A percentile compares a stretch with the other conserved stretches of the same genome.
phyloP scores from a whole-genome alignment of 2,113 vertebrate species.

The Tichodroma muraria region DNA sequence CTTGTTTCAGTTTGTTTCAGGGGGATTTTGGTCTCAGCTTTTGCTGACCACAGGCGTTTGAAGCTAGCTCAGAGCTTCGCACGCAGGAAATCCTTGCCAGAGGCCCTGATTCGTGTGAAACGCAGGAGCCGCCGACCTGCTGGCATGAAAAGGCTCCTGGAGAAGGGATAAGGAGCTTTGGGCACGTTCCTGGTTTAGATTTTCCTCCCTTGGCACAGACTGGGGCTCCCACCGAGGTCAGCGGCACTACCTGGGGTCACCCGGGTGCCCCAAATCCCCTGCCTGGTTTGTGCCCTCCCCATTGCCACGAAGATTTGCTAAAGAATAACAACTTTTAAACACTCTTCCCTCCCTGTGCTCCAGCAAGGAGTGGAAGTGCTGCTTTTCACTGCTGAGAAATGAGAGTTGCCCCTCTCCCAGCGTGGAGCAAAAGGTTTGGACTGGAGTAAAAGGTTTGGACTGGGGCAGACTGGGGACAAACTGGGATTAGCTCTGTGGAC shows the following conservation, averaged over 20 bases:
- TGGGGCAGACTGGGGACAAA: not conserved
- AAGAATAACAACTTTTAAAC: not conserved
- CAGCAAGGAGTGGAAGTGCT: not conserved
- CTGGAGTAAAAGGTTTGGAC: not conserved
- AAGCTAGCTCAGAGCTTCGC: not conserved
- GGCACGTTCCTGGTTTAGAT: not conserved
- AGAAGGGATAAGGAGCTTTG: not conserved
- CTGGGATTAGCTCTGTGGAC: too few species aligned
- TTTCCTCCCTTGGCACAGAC: not conserved
- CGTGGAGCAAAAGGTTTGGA: not conserved
- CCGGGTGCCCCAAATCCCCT: not conserved
- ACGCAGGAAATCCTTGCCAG: not conserved
- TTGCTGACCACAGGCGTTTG: not conserved
- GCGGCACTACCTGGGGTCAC: accelerated
- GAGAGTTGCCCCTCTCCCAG: not conserved
- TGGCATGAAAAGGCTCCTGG: not conserved
- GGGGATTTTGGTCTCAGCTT: not conserved
- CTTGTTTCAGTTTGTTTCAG: not conserved
- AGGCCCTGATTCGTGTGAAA: not conserved
- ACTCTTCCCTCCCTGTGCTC: accelerated
- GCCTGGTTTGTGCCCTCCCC: not conserved
- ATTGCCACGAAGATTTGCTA: not conserved
- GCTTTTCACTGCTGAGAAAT: not conserved
- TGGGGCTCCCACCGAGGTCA: not conserved
- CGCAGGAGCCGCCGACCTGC: not conserved